phyloP scores from a whole-genome alignment of 2,113 vertebrate genomes.

The Percopsis transmontana region DNA sequence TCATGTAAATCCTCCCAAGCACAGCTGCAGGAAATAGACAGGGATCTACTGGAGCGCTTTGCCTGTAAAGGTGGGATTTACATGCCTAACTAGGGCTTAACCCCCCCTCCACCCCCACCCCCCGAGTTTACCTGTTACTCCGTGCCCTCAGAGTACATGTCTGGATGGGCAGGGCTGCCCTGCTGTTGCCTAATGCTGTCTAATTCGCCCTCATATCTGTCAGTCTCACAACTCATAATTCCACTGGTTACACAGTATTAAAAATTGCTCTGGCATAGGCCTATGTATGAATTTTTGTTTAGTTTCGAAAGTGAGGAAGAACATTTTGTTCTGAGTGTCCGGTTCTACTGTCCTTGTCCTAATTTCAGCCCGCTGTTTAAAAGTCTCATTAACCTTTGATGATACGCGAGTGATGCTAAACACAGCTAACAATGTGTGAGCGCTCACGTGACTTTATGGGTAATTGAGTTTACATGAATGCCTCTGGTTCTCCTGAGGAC shows the following conservation, averaged over 20 bases:
- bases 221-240: constrained; percentile 68
- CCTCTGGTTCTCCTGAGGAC: constrained; percentile 64
- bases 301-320: too few species aligned
- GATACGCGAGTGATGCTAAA: constrained; percentile 22
- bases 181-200: constrained; percentile 73
- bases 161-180: constrained; percentile 62
- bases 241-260: constrained; percentile 11
- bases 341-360: too few species aligned
- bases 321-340: too few species aligned
- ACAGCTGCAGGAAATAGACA: constrained; percentile 82
- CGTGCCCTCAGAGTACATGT: constrained; percentile 59
- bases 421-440: constrained; percentile 27
- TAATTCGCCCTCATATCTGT: constrained; percentile 76
- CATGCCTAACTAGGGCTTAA: constrained; percentile 85
- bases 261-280: too few species aligned
- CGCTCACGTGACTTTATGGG: constrained; percentile 41
- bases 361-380: too few species aligned
- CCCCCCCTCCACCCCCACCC: constrained; percentile 41
- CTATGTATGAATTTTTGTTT: too few species aligned
- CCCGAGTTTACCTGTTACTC: constrained; percentile 82
- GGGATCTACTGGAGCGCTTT: constrained; percentile 80
- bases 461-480: constrained; percentile 64
- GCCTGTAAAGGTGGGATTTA: constrained; percentile 86
- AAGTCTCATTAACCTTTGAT: too few species aligned
- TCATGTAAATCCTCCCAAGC: constrained; percentile 80